Evolutionary conservation across 2,797 vertebrate genomes (phyloP), one percentile per base, ranked within the genome.

Genomic region (Sphenodon punctatus): DNA sequence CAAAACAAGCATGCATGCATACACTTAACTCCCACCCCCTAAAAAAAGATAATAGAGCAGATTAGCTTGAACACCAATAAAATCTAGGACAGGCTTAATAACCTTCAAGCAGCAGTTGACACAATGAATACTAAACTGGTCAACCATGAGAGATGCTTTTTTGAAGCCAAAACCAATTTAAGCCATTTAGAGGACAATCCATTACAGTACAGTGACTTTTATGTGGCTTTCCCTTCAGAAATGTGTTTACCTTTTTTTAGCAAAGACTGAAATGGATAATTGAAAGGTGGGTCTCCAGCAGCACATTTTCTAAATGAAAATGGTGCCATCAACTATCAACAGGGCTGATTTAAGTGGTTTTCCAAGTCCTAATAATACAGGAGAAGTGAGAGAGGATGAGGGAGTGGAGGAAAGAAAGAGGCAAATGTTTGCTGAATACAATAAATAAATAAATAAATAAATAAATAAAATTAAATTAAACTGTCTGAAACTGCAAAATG

Each of bases 31-130:
- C n/a, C n/a, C n/a, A 41, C 41, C 41, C 15, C 41, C 41, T 42
- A 42, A 42, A 42, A 34, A 80, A 83, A 87, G 77, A 85, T 84
- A 90, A 84, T 0, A 4, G 32, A 88, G 68, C n/a, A 88, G 79
- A 89, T 94, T 84, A 93, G 78, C 65, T 32, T 51, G 39, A 60
- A 86, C 43, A 88, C 49, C 74, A 87, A 64, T 46, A 84, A 93
- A 92, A 93, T 87, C 80, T 67, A 87, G 82, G 75, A 89, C 86
- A 92, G 75, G 72, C 48, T 85, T 85, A 94, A 86, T 85, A 88
- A 92, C 70, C n/a, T 91, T 84, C 34, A 19, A 85, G 86, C 32
- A 77, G 39, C 61, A 72, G 56, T 45, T 85, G 74, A 60, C 67
- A 82, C 15, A 9, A 70, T 53, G 59, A 88, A 86, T 91, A 80